phyloP scores from a whole-genome alignment of 2,888 invertebrate genomes.

The Lasius fuliginosus region DNA sequence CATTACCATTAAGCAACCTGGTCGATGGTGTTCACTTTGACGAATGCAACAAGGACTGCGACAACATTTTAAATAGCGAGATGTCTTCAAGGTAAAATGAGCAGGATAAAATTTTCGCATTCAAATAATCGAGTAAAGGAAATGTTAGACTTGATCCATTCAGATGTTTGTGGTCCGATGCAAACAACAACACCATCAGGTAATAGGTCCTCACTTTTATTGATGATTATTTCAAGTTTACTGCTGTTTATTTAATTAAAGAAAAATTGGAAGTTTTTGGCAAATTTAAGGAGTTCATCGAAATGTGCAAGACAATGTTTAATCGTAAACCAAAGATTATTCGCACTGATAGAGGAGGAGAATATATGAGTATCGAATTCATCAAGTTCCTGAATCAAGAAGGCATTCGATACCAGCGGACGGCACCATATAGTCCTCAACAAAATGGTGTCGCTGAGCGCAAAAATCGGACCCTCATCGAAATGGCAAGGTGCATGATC shows the following conservation, averaged over 20 bases:
- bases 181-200: constrained; percentile 64
- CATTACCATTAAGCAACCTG: constrained; percentile 34
- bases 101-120: constrained; percentile 66
- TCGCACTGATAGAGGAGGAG: constrained; percentile 75
- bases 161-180: constrained; percentile 75
- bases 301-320: background rate
- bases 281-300: constrained; percentile 56
- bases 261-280: constrained; percentile 65
- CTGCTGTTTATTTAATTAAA: constrained; percentile 26
- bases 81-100: constrained; percentile 72
- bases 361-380: constrained; percentile 67
- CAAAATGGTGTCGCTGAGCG: constrained; percentile 27
- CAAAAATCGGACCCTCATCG: constrained; percentile 2
- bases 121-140: constrained; percentile 51
- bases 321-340: constrained; percentile 68
- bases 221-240: constrained; percentile 58
- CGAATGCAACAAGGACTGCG: constrained; percentile 40
- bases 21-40: constrained; percentile 45
- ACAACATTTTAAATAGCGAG: constrained; percentile 18
- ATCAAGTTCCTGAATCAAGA: constrained; percentile 65
- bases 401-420: constrained; percentile 69
- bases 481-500: constrained; percentile 46
- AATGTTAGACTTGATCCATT: constrained; percentile 63
- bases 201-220: constrained; percentile 67
- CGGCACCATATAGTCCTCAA: constrained; percentile 61